These are phyloP conservation scores for Rotaria sp. DNA, from an alignment of 2,888 invertebrate species.

Conservation along the genomic window DNA sequence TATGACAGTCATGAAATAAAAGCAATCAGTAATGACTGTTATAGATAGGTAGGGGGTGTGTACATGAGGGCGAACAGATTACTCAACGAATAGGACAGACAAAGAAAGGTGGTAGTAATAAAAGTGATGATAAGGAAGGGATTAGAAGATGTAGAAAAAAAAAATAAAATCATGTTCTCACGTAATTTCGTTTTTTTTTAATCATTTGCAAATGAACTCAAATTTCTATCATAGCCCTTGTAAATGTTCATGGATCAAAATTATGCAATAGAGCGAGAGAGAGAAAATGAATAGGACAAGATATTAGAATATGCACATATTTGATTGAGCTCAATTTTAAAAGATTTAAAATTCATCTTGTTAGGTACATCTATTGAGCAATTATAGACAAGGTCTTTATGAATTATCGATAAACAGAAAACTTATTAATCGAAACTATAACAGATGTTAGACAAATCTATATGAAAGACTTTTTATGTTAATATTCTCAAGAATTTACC, in stretches of 20 bases:
- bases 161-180: slow-evolving; percentile 19
- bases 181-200: not conserved
- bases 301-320: not conserved
- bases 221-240: not conserved
- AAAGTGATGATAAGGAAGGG: not conserved
- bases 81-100: not conserved
- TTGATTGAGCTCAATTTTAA: not conserved
- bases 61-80: not conserved
- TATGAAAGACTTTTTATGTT: too few species aligned
- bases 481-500: not conserved
- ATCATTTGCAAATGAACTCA: slow-evolving; percentile 2
- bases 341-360: not conserved
- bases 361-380: not conserved
- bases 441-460: too few species aligned
- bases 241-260: not conserved
- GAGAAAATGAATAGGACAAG: not conserved
- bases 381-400: not conserved
- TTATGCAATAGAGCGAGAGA: not conserved
- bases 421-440: too few species aligned
- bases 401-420: too few species aligned
- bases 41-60: not conserved
- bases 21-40: not conserved
- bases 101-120: not conserved
- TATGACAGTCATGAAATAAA: not conserved
- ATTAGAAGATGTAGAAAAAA: not conserved